These are phyloP conservation scores for Muscina levida DNA, from an alignment of 2,888 invertebrate genomes.

Conservation along the genomic window DNA sequence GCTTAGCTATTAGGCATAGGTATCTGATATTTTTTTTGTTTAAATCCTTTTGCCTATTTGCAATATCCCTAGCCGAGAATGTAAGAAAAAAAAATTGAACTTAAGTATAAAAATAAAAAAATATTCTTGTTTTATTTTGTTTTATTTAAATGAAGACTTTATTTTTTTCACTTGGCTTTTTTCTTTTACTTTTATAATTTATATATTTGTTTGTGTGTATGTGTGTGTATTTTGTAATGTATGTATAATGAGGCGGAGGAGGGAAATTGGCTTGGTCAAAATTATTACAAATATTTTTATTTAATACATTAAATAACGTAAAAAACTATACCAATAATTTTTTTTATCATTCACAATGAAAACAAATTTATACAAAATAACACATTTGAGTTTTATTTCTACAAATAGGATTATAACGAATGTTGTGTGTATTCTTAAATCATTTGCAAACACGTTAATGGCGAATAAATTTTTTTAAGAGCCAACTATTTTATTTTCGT, in stretches of 20 bases:
- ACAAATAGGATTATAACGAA: no score
- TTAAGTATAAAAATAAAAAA: conserved; percentile 28
- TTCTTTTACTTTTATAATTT: conserved; percentile 25
- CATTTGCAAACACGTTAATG: no score
- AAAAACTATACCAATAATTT: conserved; percentile 22
- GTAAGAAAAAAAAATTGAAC: no score
- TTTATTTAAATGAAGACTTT: conserved; percentile 64
- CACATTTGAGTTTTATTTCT: no score
- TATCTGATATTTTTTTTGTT: no score
- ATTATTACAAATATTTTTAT: conserved; percentile 44
- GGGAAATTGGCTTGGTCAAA: conserved; percentile 14
- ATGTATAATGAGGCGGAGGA: conserved; percentile 35
- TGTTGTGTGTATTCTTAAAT: no score
- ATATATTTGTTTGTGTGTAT: conserved; percentile 62
- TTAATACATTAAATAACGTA: conserved; percentile 31
- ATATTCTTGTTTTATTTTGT: conserved; percentile 29
- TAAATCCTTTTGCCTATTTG: no score
- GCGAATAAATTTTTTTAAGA: no score
- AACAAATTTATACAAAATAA: conserved; percentile 27
- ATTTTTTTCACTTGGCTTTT: conserved; percentile 57
- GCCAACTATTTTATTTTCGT: no score
- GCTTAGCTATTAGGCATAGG: no score
- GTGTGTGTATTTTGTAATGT: conserved; percentile 43
- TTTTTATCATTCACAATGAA: conserved; percentile 19
- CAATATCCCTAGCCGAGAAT: no score